Evolutionary conservation across 1,140 invertebrate genomes (phyloP).

Genomic region (Drosophila sp.): DNA sequence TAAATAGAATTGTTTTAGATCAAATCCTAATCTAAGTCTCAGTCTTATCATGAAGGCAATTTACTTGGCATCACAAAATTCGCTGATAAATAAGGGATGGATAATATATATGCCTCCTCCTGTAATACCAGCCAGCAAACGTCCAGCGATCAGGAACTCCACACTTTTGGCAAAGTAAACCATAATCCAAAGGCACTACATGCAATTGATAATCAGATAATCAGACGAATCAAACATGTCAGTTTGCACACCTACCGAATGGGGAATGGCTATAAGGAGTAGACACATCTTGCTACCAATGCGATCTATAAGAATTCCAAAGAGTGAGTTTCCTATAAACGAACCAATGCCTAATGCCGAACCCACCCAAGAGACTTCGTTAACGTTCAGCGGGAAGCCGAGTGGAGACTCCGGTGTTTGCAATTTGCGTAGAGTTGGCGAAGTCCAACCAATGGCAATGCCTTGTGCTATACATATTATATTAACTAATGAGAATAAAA

Average conservation of each 20-base stretch:
- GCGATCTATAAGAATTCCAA: constrained; percentile 49
- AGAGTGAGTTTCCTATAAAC: constrained; percentile 59
- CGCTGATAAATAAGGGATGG: constrained; percentile 71
- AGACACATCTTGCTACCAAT: constrained; percentile 63
- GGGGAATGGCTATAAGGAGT: constrained; percentile 60
- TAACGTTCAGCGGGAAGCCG: constrained; percentile 36
- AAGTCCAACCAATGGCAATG: constrained; percentile 68
- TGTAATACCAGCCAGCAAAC: constrained; percentile 82
- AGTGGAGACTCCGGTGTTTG: constrained; percentile 56
- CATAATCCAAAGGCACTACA: constrained; percentile 70
- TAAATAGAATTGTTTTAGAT: too few species aligned
- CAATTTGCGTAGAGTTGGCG: constrained; percentile 58
- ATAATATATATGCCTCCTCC: constrained; percentile 71
- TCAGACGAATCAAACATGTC: neutral
- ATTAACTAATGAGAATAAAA: constrained; percentile 47
- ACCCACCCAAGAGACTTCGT: constrained; percentile 71
- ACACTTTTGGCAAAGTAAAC: constrained; percentile 66
- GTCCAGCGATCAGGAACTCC: constrained; percentile 74
- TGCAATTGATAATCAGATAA: neutral
- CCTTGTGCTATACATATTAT: constrained; percentile 69
- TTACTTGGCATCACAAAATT: constrained; percentile 77
- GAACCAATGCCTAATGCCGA: constrained; percentile 64
- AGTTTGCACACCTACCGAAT: constrained; percentile 41
- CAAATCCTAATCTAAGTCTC: neutral
- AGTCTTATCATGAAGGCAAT: constrained; percentile 23